Percentiles rank a stretch among this genome's conserved stretches.
phyloP scores from a whole-genome alignment of 2,888 invertebrate species.

The Tigriopus californicus region DNA sequence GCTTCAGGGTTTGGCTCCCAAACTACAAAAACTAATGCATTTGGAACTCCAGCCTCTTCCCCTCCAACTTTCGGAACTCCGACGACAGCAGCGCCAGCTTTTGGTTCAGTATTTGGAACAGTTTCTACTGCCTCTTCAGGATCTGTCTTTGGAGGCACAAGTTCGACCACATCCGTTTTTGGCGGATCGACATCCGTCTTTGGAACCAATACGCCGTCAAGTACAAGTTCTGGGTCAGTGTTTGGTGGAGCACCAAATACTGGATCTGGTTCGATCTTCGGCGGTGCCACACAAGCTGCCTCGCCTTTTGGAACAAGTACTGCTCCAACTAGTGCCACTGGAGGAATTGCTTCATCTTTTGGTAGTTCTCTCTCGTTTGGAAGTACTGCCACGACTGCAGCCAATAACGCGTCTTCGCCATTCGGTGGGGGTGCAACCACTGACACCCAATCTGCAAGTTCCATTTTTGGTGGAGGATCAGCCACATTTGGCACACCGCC shows the following conservation, averaged over 20 bases:
- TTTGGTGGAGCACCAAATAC: conserved; percentile 11
- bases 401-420: conserved; percentile 19
- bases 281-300: conserved; percentile 11
- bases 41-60: neutral
- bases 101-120: neutral
- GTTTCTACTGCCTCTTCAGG: conserved; percentile 4
- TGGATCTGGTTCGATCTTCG: conserved; percentile 13
- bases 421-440: conserved; percentile 21
- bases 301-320: neutral
- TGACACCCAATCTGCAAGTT: conserved; percentile 19
- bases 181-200: conserved; percentile 12
- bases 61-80: neutral
- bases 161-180: conserved; percentile 1
- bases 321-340: no score
- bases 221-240: conserved; percentile 12
- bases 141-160: conserved; percentile 6
- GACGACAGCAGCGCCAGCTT: neutral
- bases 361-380: conserved; percentile 18
- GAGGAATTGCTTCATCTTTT: no score
- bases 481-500: conserved; percentile 22
- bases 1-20: neutral
- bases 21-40: neutral
- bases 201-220: conserved; percentile 14
- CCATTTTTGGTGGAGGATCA: conserved; percentile 19
- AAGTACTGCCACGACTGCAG: conserved; percentile 15